Percentiles rank a stretch among this genome's conserved stretches.
These are phyloP conservation scores for Eurypyga helias DNA, from an alignment of 2,113 vertebrate species.

Conservation along the genomic window DNA sequence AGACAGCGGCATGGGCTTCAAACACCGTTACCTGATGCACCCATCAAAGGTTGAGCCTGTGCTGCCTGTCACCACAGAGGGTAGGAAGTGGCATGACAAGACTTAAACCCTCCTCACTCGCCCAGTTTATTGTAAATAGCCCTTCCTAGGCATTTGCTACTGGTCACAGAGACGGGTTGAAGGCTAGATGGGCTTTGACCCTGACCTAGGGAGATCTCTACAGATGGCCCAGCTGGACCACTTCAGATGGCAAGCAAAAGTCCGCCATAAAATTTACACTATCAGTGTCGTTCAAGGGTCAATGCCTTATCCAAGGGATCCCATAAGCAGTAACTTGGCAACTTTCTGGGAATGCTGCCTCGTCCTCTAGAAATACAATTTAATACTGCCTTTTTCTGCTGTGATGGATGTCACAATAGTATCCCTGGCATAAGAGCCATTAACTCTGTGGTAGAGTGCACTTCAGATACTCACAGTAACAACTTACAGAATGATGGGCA, in stretches of 20 bases:
- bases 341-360: background rate
- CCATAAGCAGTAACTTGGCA: background rate
- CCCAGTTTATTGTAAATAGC: background rate
- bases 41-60: background rate
- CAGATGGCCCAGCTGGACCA: background rate
- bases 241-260: background rate
- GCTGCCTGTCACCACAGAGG: background rate
- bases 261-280: background rate
- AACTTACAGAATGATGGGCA: background rate
- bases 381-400: background rate
- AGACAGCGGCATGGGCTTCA: rapidly evolving
- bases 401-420: background rate
- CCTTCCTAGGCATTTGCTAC: background rate
- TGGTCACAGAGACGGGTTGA: background rate
- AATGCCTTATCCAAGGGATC: background rate
- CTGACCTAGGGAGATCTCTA: background rate
- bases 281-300: background rate
- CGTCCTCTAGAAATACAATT: background rate
- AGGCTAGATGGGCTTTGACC: background rate
- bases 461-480: background rate
- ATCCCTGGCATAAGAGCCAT: background rate
- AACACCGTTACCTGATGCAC: background rate
- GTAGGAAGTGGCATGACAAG: background rate
- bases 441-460: background rate
- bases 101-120: background rate